These are phyloP conservation scores for Bradysia coprophila DNA, from an alignment of 1,140 invertebrate genomes.

Conservation along the genomic window DNA sequence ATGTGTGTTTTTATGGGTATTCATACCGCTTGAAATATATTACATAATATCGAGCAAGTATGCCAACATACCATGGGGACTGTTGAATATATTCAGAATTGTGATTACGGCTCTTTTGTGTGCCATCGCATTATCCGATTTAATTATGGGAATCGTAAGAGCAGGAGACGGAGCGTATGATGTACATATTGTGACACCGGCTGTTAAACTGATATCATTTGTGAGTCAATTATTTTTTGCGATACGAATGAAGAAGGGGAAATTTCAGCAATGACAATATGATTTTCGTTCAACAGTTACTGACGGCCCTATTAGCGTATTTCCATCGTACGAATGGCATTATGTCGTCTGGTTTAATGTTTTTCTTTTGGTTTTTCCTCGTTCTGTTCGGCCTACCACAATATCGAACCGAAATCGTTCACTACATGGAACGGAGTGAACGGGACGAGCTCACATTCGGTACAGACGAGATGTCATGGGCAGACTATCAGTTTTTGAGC, in stretches of 20 bases:
- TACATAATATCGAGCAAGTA: conserved; percentile 56
- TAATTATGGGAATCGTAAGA: no score
- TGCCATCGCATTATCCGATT: conserved; percentile 27
- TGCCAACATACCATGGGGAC: conserved; percentile 63
- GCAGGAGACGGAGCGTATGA: no score
- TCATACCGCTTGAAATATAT: conserved; percentile 54
- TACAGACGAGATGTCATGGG: conserved; percentile 15
- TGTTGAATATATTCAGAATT: conserved; percentile 58
- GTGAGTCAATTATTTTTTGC: conserved; percentile 49
- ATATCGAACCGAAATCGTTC: conserved; percentile 44
- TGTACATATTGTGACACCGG: conserved; percentile 51
- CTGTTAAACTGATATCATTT: conserved; percentile 56
- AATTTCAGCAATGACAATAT: no score
- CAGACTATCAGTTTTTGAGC: conserved; percentile 45
- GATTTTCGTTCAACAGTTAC: no score
- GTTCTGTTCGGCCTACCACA: conserved; percentile 48
- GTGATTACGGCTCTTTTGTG: conserved; percentile 42
- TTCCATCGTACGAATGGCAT: no score
- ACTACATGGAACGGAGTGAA: conserved; percentile 15
- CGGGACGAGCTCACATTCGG: no score
- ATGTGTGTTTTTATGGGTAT: conserved; percentile 65
- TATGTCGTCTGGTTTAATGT: conserved; percentile 71
- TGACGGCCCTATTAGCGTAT: no score
- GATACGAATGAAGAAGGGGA: conserved; percentile 65
- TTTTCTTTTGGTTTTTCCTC: conserved; percentile 73